Percentiles rank a stretch among this genome's conserved stretches.
phyloP scores from a whole-genome alignment of 1,140 invertebrate genomes.

The Chrysomallon squamiferum region DNA sequence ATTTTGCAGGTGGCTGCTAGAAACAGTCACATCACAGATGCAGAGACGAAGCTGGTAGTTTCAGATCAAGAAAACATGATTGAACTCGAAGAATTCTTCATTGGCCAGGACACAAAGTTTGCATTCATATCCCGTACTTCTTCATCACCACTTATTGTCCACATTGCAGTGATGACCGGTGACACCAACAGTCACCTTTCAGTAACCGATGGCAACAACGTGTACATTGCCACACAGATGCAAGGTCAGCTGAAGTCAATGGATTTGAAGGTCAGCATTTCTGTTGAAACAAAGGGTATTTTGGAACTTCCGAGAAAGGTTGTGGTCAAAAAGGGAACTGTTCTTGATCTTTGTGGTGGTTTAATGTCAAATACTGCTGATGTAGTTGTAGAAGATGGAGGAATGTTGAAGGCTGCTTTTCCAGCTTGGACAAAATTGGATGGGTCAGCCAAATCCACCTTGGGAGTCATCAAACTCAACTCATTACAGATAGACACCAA shows the following conservation, averaged over 20 bases:
- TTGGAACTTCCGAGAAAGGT: conserved; percentile 38
- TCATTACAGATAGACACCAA: conserved; percentile 32
- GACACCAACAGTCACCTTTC: neutral
- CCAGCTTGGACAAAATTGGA: conserved; percentile 21
- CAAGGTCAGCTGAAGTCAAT: conserved; percentile 2
- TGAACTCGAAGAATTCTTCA: conserved; percentile 1
- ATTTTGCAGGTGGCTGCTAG: neutral
- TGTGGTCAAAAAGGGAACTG: conserved; percentile 26
- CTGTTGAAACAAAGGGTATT: conserved; percentile 28
- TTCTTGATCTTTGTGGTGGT: conserved; percentile 39
- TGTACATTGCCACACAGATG: conserved; percentile 4
- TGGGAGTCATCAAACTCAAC: conserved; percentile 15
- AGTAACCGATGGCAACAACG: conserved; percentile 1
- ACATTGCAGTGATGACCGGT: conserved; percentile 11
- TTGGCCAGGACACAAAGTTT: neutral
- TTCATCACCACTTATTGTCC: conserved; percentile 1
- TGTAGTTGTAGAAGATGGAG: conserved; percentile 27
- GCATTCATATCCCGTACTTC: neutral
- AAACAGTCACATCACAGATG: neutral
- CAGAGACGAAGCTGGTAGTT: conserved; percentile 7
- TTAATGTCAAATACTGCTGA: conserved; percentile 25
- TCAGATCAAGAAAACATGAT: conserved; percentile 5
- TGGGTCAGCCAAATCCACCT: neutral
- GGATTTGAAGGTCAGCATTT: conserved; percentile 11
- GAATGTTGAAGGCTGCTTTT: conserved; percentile 23